These are phyloP conservation scores for Cepaea hortensis DNA, from an alignment of 2,888 invertebrate species.

Conservation along the genomic window DNA sequence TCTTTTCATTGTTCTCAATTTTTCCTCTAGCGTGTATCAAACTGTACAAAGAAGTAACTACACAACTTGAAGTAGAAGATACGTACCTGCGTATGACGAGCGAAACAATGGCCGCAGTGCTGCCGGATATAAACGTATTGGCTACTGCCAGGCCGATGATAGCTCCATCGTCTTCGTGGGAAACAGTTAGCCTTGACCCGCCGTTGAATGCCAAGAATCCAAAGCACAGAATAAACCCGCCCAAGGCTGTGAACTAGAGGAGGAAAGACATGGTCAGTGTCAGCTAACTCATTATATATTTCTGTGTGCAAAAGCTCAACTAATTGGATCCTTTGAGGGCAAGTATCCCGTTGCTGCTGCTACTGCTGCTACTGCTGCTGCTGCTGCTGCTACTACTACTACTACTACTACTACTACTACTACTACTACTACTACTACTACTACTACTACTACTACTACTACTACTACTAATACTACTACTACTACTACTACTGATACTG, in stretches of 20 bases:
- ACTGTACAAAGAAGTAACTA: not conserved
- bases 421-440: too few relatives aligned
- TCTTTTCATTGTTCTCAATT: too few relatives aligned
- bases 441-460: too few relatives aligned
- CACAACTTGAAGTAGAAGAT: not conserved
- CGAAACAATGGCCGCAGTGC: constrained; percentile 77
- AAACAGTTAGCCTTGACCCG: constrained; percentile 77
- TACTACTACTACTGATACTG: too few relatives aligned
- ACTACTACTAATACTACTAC: too few relatives aligned
- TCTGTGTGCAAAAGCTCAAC: too few relatives aligned
- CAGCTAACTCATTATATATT: not conserved
- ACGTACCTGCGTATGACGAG: constrained; percentile 71
- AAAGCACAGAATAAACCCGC: constrained; percentile 79
- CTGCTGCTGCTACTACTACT: too few relatives aligned
- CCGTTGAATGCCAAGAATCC: constrained; percentile 80
- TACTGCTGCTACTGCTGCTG: too few relatives aligned
- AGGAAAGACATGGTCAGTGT: not conserved
- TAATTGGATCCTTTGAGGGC: too few relatives aligned
- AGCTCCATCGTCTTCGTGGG: constrained; percentile 68
- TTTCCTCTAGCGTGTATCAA: not conserved
- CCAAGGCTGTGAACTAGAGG: constrained; percentile 78
- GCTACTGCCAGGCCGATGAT: constrained; percentile 76
- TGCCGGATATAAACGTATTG: constrained; percentile 78
- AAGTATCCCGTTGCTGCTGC: too few relatives aligned
- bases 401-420: too few relatives aligned